Base-by-base conservation (phyloP, 1,140 invertebrate species). In the Sitophilus oryzae region DNA sequence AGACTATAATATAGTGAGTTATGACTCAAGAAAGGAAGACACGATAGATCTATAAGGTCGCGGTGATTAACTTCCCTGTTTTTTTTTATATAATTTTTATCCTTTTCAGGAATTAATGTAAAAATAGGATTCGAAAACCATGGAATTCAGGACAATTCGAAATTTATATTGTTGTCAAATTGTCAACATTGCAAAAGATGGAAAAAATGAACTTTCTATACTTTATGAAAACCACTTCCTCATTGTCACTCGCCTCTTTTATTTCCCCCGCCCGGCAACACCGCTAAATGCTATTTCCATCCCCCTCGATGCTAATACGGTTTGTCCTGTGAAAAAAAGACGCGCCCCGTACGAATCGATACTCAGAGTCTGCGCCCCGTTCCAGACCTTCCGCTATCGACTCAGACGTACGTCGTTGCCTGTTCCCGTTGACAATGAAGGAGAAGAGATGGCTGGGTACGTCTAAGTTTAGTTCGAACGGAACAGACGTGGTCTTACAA, bases 311-410 rank as follows among this genome's bases (percentile, higher is more conserved):
- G 21, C 18, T 55, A 55, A 55, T 41, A 47, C 16, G 52, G 45
- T 43, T 42, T 43, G 52, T 43, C 52, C 52, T 23, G 15, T 55
- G 45, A 34, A 47, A 52, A 30, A 55, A 55, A 48, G 52, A 55
- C 43, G n/a, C n/a, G 52, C 30, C 40, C 46, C 15, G 51, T 46
- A 40, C 22, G 18, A 55, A 55, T 55, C 52, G 46, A 55, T 55
- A 55, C 45, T 43, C 14, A 48, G 45, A 40, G 45, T 55, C 23
- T 48, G 52, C 52, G 44, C 52, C 45, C 35, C 30, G 37, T 30
- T 40, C 14, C 10, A 37, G 3, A 19, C 10, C 15, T 30, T 16
- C 1, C 15, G 46, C 19, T 19, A n/a, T 21, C 3, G 19, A 3
- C 15, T 42, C 11, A 15, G 40, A 42, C 40, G 8, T 42, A 42